A percentile compares a stretch with the other conserved stretches of the same genome.
These are phyloP conservation scores for Nyctibius bracteatus DNA, from an alignment of 2,113 vertebrate species.

Conservation along the genomic window DNA sequence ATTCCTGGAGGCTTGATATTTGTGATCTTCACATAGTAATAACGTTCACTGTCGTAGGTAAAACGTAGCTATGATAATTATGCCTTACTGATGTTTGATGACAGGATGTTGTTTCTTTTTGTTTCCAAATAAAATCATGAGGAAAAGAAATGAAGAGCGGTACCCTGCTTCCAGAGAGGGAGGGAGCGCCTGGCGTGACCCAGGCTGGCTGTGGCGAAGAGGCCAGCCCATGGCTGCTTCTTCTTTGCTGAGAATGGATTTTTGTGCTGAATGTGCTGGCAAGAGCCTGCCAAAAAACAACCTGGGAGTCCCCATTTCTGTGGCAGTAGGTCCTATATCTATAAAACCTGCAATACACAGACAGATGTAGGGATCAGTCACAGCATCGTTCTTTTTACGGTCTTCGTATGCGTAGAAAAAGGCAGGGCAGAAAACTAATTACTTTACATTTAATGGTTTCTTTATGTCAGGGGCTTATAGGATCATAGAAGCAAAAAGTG, in stretches of 20 bases:
- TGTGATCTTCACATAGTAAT: conserved; percentile 29
- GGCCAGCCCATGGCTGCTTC: background rate
- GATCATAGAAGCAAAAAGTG: background rate
- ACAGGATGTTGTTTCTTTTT: conserved; percentile 42
- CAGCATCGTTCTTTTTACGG: background rate
- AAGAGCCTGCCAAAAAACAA: background rate
- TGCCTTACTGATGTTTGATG: background rate
- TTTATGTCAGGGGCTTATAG: background rate
- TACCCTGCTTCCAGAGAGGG: background rate
- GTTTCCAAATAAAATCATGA: conserved; percentile 41
- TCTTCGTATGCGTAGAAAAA: background rate
- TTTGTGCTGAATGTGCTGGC: background rate
- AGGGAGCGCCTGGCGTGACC: background rate
- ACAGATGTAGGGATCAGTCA: background rate
- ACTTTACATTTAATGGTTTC: background rate
- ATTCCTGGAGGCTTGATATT: conserved; percentile 21
- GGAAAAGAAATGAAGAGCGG: background rate
- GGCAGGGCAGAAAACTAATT: background rate
- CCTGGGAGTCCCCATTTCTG: background rate
- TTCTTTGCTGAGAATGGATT: background rate
- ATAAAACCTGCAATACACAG: background rate
- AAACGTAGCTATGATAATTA: conserved; percentile 36
- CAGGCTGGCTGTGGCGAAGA: background rate
- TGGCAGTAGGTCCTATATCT: background rate
- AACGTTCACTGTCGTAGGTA: conserved; percentile 28